phyloP scores from a whole-genome alignment of 1,140 invertebrate species.

The Chrysomallon squamiferum region DNA sequence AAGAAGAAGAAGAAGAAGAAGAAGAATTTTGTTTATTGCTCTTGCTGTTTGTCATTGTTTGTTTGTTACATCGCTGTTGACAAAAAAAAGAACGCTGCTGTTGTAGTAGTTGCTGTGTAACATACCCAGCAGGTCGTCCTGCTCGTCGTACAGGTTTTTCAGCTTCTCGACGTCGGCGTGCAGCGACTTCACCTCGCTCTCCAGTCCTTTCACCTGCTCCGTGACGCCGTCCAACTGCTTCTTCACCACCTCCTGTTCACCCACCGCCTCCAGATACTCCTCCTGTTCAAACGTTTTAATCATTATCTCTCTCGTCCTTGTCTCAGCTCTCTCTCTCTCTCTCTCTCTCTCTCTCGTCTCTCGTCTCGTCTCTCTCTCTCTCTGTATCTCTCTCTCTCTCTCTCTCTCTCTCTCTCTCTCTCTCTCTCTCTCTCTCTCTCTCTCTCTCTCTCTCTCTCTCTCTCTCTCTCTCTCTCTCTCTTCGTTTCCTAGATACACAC shows the following conservation, averaged over 20 bases:
- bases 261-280: slow-evolving; percentile 65
- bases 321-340: no score
- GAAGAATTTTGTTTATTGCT: background rate
- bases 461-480: no score
- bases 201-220: slow-evolving; percentile 54
- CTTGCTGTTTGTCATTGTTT: background rate
- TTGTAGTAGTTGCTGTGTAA: slow-evolving; percentile 1
- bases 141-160: slow-evolving; percentile 67
- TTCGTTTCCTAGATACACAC: no score
- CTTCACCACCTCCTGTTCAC: slow-evolving; percentile 62
- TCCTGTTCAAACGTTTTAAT: slow-evolving; percentile 44
- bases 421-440: no score
- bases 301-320: no score
- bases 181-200: slow-evolving; percentile 62
- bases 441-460: no score
- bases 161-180: slow-evolving; percentile 62
- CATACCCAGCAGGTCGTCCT: slow-evolving; percentile 68
- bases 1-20: background rate
- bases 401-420: no score
- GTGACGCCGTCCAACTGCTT: slow-evolving; percentile 55
- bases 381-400: no score
- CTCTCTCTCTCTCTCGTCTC: no score
- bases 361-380: no score
- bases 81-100: background rate
- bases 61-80: background rate